phyloP scores from a whole-genome alignment of 2,888 invertebrate genomes.

The Xanthorhoe spadicearia region DNA sequence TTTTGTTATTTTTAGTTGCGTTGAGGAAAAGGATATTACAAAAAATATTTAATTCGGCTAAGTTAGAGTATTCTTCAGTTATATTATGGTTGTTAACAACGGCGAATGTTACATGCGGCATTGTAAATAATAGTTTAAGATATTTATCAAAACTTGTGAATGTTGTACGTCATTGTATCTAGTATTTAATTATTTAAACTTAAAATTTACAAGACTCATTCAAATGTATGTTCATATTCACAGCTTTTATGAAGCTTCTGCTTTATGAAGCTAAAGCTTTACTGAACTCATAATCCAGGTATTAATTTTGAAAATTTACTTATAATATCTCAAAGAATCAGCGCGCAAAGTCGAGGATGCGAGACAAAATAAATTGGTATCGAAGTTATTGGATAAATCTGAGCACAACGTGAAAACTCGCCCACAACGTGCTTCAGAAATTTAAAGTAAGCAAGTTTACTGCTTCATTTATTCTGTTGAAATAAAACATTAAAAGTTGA shows the following conservation, averaged over 20 bases:
- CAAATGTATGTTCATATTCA: neutral
- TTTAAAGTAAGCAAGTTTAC: conserved; percentile 28
- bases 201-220: too few relatives aligned
- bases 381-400: conserved; percentile 38
- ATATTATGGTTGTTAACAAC: too few relatives aligned
- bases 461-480: neutral
- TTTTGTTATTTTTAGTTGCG: too few relatives aligned
- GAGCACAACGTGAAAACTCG: conserved; percentile 21
- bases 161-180: too few relatives aligned
- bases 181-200: too few relatives aligned
- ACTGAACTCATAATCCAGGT: neutral
- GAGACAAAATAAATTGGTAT: conserved; percentile 51
- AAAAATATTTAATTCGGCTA: too few relatives aligned
- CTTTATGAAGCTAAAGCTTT: neutral
- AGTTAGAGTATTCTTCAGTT: too few relatives aligned
- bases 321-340: conserved; percentile 63
- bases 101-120: too few relatives aligned
- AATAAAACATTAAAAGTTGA: neutral
- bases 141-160: too few relatives aligned
- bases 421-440: conserved; percentile 30
- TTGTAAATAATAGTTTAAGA: too few relatives aligned
- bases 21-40: too few relatives aligned
- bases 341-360: conserved; percentile 43
- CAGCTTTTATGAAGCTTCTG: neutral
- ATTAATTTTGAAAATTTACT: conserved; percentile 60